These are phyloP conservation scores for Volucella bombylans DNA, from an alignment of 2,888 invertebrate species.

Conservation along the genomic window DNA sequence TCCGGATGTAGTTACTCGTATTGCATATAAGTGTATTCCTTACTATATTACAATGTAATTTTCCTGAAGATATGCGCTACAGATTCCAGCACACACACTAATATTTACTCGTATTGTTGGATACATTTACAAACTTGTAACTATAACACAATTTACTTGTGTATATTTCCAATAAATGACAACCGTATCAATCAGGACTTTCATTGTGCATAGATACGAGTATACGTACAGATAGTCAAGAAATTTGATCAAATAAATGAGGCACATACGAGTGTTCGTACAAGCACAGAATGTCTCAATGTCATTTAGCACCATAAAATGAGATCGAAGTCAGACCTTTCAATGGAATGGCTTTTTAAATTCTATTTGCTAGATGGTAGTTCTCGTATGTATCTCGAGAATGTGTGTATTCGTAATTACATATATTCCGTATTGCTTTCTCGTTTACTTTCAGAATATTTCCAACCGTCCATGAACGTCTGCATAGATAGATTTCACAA, in stretches of 20 bases:
- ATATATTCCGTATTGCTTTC: not conserved
- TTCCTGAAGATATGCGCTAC: too few species aligned
- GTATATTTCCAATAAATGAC: not conserved
- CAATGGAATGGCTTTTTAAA: slow-evolving; percentile 16
- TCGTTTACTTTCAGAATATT: not conserved
- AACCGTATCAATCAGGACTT: not conserved
- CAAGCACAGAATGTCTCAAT: not conserved
- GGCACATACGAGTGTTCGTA: not conserved
- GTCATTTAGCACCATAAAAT: slow-evolving; percentile 20
- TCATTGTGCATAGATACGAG: not conserved
- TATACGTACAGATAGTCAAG: not conserved
- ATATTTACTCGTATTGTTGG: too few species aligned
- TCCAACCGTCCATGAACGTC: slow-evolving; percentile 10
- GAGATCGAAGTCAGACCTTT: slow-evolving; percentile 6
- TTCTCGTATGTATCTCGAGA: not conserved
- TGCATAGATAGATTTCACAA: slow-evolving; percentile 8
- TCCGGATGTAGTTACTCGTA: too few species aligned
- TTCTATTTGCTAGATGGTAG: not conserved
- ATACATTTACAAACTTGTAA: too few species aligned
- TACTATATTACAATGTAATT: too few species aligned
- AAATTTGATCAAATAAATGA: slow-evolving; percentile 17
- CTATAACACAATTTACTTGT: not conserved
- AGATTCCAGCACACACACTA: too few species aligned
- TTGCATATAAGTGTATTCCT: too few species aligned
- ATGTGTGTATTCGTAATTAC: not conserved